phyloP scores from a whole-genome alignment of 2,888 invertebrate genomes.

The Cosmia trapezina region DNA sequence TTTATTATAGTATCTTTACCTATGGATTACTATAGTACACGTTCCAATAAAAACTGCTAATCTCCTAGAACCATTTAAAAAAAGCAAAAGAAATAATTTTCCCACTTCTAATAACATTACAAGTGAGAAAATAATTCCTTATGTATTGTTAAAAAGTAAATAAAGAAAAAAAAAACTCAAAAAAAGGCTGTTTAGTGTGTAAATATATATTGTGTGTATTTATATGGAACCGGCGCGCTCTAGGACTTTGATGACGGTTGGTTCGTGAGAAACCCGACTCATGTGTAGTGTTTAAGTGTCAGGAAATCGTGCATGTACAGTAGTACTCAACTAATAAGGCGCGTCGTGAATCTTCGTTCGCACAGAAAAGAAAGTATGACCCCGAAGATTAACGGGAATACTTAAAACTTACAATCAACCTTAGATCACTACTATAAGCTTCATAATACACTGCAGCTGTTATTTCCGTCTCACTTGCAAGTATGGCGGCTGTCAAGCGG shows the following conservation, averaged over 20 bases:
- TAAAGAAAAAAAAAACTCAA: slow-evolving; percentile 77
- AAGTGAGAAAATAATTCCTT: slow-evolving; percentile 58
- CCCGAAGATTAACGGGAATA: too few species aligned
- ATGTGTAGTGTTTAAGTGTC: slow-evolving; percentile 73
- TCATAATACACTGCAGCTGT: too few species aligned
- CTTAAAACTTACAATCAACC: too few species aligned
- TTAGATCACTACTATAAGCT: too few species aligned
- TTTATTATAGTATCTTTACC: too few species aligned
- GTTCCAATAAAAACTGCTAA: slow-evolving; percentile 51
- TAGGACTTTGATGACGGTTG: slow-evolving; percentile 61
- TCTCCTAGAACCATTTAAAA: slow-evolving; percentile 28
- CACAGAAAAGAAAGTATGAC: too few species aligned
- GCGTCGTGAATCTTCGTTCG: too few species aligned
- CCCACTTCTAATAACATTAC: slow-evolving; percentile 48
- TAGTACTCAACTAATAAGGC: too few species aligned
- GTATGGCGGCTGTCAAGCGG: too few species aligned
- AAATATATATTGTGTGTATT: slow-evolving; percentile 82
- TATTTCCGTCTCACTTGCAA: too few species aligned
- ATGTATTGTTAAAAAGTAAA: slow-evolving; percentile 68
- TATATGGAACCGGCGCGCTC: slow-evolving; percentile 82
- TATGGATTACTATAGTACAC: too few species aligned
- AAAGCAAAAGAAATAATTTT: slow-evolving; percentile 59
- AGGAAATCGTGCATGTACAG: slow-evolving; percentile 64
- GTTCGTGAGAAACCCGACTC: slow-evolving; percentile 85
- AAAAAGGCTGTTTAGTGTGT: slow-evolving; percentile 85